Conservation (phyloP, 2,797 vertebrate genomes). For the Limosa lapponica region DNA sequence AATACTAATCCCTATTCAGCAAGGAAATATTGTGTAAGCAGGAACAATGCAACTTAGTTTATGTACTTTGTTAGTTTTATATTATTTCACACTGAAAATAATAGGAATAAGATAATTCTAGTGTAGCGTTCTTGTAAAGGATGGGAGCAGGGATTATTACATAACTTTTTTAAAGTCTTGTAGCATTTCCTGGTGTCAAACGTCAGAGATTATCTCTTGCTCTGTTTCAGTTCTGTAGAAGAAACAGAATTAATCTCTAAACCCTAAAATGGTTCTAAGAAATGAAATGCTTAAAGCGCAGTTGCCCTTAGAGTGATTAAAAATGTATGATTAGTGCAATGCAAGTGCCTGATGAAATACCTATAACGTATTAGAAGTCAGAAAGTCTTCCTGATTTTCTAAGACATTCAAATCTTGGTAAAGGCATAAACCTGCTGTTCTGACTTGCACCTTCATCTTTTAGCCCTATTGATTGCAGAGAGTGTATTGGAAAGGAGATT, state of each 20-base stretch:
- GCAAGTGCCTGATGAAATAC: neutral
- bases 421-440: neutral
- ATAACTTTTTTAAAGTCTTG: neutral
- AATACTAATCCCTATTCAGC: neutral
- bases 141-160: neutral
- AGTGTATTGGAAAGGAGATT: neutral
- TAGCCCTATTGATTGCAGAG: neutral
- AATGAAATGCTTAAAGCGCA: neutral
- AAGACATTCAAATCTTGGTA: neutral
- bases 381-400: neutral
- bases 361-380: rapidly evolving
- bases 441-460: neutral
- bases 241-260: neutral
- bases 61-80: neutral
- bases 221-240: neutral
- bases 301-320: neutral
- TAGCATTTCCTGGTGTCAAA: neutral
- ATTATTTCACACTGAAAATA: neutral
- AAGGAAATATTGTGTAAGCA: neutral
- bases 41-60: neutral
- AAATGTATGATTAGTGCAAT: neutral
- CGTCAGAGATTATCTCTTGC: neutral
- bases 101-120: neutral
- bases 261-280: neutral
- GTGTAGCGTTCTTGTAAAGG: neutral